Base-by-base conservation (phyloP, 2,888 invertebrate genomes). In the Brenthis ino region DNA sequence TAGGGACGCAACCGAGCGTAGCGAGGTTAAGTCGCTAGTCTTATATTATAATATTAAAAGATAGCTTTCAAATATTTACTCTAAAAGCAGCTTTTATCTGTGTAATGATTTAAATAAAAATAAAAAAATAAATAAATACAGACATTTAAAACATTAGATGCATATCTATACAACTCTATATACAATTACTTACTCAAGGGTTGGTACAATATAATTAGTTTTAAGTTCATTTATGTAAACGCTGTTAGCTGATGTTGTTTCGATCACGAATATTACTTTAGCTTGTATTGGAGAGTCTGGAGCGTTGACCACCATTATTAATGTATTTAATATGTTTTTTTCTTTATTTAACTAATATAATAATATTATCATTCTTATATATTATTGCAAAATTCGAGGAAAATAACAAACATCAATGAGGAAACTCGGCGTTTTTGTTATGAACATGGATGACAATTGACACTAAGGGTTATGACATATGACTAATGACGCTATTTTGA, bases 191-290 rank as follows among this genome's bases (percentile, higher is more conserved):
- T 93, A 97, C 97, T 98, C 98, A 72, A 99, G 89, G 3, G 98
- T 96, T 37, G 98, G 98, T 70, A 97, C 93, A 72, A 99, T 95
- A 82, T 99, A 99, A 85, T 97, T 97, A 0, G 96, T 95, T 91
- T 97, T 98, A 28, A 99, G 90, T 83, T 98, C 98, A 82, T 96
- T 96, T 24, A 98, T 95, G 81, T 98, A 98, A 1, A 98, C 98
- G 65, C 98, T 98, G 84, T 98, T 97, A 64, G 97, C 96, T 3
- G 98, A 97, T 0, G 98, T 98, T 51, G 96, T 96, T 92, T 99
- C 99, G 63, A 99, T 96, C 0, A 98, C 95, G 86, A 99, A 98
- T 75, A 99, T 95, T 50, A 99, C 96, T 89, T 98, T 98, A 3
- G 97, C 96, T 77, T 91, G 92, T 54, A 87, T 83, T 48, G 90